Conservation (phyloP, 2,113 vertebrate genomes). For the Burhinus bistriatus region DNA sequence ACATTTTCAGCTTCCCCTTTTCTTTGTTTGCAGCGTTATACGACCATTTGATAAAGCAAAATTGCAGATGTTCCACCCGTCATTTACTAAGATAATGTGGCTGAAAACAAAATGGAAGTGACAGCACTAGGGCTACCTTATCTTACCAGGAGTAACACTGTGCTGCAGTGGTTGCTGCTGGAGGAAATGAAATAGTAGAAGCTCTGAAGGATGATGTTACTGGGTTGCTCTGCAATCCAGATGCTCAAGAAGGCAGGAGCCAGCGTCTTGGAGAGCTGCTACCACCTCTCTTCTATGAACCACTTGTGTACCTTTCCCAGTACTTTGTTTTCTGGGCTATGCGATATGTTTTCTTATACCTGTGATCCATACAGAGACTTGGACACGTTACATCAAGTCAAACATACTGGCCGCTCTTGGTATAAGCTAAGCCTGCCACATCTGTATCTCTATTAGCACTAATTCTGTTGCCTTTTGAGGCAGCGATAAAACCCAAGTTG, state of each 20-base stretch:
- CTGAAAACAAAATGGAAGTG: not conserved
- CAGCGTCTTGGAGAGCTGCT: not conserved
- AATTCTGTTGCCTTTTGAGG: not conserved
- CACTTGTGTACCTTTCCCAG: rapidly evolving
- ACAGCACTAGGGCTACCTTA: not conserved
- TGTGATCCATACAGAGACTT: not conserved
- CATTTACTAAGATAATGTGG: not conserved
- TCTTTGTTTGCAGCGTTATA: not conserved
- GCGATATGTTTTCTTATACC: not conserved
- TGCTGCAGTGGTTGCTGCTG: not conserved
- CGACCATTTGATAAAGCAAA: not conserved
- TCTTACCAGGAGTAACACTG: not conserved
- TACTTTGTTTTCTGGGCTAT: not conserved
- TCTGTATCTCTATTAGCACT: not conserved
- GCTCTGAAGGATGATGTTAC: not conserved
- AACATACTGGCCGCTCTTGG: rapidly evolving
- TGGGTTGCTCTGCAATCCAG: not conserved
- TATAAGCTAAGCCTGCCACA: not conserved
- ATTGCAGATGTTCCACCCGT: not conserved
- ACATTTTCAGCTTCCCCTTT: not conserved
- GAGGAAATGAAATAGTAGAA: not conserved
- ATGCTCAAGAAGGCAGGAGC: not conserved
- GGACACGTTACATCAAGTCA: rapidly evolving
- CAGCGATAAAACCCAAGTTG: rapidly evolving
- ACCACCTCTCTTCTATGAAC: not conserved